phyloP scores from a whole-genome alignment of 2,113 vertebrate genomes.

The Atrichornis clamosus region DNA sequence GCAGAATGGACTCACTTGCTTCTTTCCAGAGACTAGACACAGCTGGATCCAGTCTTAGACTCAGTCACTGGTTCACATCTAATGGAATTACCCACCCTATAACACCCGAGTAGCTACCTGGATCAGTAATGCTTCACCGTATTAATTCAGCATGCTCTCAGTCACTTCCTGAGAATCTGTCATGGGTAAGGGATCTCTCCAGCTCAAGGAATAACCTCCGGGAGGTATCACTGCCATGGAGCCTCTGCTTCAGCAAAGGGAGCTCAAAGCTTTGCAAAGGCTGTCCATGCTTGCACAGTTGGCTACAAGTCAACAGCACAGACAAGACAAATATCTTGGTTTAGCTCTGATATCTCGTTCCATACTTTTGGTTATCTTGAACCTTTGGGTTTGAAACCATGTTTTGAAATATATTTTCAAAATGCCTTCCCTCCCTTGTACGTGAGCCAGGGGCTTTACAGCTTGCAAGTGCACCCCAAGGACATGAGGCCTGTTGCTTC shows the following conservation, averaged over 20 bases:
- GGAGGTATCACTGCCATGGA: neutral
- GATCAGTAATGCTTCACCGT: neutral
- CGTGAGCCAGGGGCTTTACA: neutral
- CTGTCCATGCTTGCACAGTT: neutral
- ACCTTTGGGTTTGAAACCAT: neutral
- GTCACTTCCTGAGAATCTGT: neutral
- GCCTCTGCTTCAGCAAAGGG: neutral
- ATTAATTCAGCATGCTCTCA: neutral
- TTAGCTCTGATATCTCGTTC: neutral
- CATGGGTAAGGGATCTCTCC: neutral
- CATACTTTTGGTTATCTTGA: neutral
- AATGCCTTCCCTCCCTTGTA: neutral
- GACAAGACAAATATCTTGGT: neutral
- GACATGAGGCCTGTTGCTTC: neutral
- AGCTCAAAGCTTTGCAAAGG: neutral
- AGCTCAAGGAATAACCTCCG: neutral
- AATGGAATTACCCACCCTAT: neutral
- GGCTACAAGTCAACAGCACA: neutral
- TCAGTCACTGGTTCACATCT: neutral
- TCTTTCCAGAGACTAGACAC: neutral
- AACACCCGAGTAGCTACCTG: neutral
- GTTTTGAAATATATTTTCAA: neutral
- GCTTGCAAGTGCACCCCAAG: neutral
- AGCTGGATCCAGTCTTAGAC: neutral
- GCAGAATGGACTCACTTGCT: neutral